phyloP scores from a whole-genome alignment of 2,113 vertebrate genomes.

The Antennarius striatus region DNA sequence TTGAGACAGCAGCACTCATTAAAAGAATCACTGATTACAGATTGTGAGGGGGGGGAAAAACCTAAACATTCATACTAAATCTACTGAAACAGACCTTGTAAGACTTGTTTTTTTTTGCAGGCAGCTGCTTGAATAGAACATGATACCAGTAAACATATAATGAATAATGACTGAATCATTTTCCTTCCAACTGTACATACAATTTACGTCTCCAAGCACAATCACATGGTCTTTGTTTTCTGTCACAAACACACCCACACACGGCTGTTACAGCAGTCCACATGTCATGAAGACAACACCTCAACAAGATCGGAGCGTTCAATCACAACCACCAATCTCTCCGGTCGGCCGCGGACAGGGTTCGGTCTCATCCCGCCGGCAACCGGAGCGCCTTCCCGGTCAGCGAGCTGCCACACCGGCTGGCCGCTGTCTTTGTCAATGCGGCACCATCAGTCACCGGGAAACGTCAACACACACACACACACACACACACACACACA shows the following conservation, averaged over 20 bases:
- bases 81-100: too few relatives aligned
- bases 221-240: slow-evolving; percentile 55
- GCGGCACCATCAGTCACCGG: slow-evolving; percentile 71
- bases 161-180: too few relatives aligned
- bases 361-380: slow-evolving; percentile 18
- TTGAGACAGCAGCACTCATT: too few relatives aligned
- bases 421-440: slow-evolving; percentile 67
- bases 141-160: too few relatives aligned
- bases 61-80: too few relatives aligned
- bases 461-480: slow-evolving; percentile 59
- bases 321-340: background rate
- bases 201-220: slow-evolving; percentile 6
- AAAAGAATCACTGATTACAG: too few relatives aligned
- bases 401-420: slow-evolving; percentile 50
- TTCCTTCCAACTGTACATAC: slow-evolving; percentile 1
- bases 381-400: slow-evolving; percentile 17
- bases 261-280: slow-evolving; percentile 5
- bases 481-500: slow-evolving; percentile 30
- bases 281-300: slow-evolving; percentile 42
- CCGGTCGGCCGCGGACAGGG: slow-evolving; percentile 3
- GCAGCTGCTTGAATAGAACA: too few relatives aligned
- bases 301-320: background rate
- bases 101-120: too few relatives aligned
- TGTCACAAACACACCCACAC: slow-evolving; percentile 54
- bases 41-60: too few relatives aligned